These are phyloP conservation scores for Drosophila borealis DNA, from an alignment of 2,888 invertebrate species.

Conservation along the genomic window DNA sequence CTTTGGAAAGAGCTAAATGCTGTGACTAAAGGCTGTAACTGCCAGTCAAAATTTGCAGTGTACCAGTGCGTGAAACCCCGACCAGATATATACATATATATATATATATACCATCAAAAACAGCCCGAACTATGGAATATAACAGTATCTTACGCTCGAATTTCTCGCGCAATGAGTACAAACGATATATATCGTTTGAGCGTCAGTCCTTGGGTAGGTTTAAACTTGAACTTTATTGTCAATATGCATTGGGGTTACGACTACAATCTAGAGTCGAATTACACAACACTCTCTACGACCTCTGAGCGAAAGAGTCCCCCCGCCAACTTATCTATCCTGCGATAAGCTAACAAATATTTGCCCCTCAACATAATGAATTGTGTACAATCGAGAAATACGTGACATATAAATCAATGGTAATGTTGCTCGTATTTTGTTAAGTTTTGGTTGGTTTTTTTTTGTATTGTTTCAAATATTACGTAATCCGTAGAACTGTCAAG, in stretches of 20 bases:
- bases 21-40: constrained; percentile 13
- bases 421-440: constrained; percentile 9
- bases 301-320: neutral
- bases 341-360: constrained; percentile 46
- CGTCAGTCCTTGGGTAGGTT: constrained; percentile 78
- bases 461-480: constrained; percentile 38
- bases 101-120: neutral
- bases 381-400: constrained; percentile 20
- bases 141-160: constrained; percentile 76
- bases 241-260: neutral
- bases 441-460: constrained; percentile 4
- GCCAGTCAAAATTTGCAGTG: constrained; percentile 26
- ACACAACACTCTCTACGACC: constrained; percentile 31
- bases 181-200: constrained; percentile 82
- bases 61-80: neutral
- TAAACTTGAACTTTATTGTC: constrained; percentile 50
- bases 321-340: constrained; percentile 23
- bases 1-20: constrained; percentile 1
- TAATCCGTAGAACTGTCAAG: constrained; percentile 27
- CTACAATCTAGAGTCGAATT: constrained; percentile 15
- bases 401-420: constrained; percentile 18
- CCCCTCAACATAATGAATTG: constrained; percentile 17
- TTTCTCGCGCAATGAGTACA: constrained; percentile 80
- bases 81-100: neutral
- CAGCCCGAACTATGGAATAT: constrained; percentile 57